Base-by-base conservation (phyloP, 1,140 invertebrate genomes). In the Zophobas morio region DNA sequence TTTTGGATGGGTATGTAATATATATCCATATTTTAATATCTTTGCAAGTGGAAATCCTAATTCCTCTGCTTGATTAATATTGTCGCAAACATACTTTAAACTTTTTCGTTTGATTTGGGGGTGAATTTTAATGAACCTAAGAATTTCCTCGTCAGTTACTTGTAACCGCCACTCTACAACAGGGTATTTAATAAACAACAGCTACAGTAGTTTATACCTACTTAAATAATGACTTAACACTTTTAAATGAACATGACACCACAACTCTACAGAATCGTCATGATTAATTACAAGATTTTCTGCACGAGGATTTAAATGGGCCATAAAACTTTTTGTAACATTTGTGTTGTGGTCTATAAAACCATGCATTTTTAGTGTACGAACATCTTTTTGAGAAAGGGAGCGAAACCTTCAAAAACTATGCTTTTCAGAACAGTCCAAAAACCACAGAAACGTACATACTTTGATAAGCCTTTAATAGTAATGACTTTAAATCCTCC, bases 21-120 rank as follows among this genome's bases (percentile, higher is more conserved):
- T 79, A 83, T 87, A 89, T 35, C 88, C 84, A 81, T 88, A 87
- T 36, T 85, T 84, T 83, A 88, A 85, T 33, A 90, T 88, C 86
- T 89, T 88, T 39, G 78, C 56, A 8, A 71, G 74, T 6, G 63
- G 60, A 4, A 84, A 77, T 47, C 82, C 82, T 6, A 84, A 53
- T 57, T 85, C 60, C 80, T 83, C 79, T 33, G 87, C 84, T 56
- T 90, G 82, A 53, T 83, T 78, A 60, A 89, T 84, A 71, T 88
- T 84, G 78, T 87, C 83, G 79, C 87, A 85, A 37, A 90, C 82
- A 60, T 89, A 82, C 66, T 83, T 74, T 51, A 91, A 83, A 71
- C 85, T 87, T 84, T 87, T 87, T 81, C 88, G 86, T 82, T 86
- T 86, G 3, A 89, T 83, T 46, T 86, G 87, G 66, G 84, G 85